Conservation (phyloP, 2,888 invertebrate species). For the Melikaiella ostensackeni region DNA sequence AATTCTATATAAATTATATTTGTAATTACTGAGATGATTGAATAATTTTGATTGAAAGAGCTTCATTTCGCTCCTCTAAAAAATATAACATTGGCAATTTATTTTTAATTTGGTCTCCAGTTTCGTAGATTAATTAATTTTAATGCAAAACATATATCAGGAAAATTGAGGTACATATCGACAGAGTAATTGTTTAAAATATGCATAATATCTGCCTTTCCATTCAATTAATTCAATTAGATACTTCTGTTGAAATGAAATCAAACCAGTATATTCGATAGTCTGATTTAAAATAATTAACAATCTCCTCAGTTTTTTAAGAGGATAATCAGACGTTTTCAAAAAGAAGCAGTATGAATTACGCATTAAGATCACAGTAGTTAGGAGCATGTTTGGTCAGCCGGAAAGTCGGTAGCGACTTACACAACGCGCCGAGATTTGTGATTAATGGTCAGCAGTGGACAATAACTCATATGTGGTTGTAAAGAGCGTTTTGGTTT, state of each 20-base stretch:
- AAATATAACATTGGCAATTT: too few species aligned
- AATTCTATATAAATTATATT: too few species aligned
- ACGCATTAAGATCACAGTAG: neutral
- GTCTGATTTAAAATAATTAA: neutral
- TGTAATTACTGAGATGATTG: too few species aligned
- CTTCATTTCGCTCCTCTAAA: too few species aligned
- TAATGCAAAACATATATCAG: too few species aligned
- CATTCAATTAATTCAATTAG: too few species aligned
- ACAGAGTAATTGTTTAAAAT: too few species aligned
- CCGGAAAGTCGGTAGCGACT: conserved; percentile 25
- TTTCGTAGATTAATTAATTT: too few species aligned
- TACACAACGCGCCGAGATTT: conserved; percentile 30
- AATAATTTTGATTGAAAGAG: too few species aligned
- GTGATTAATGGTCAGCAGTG: conserved; percentile 32
- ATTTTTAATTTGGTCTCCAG: too few species aligned
- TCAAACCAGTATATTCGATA: neutral
- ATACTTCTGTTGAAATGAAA: neutral
- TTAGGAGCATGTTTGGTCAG: conserved; percentile 29
- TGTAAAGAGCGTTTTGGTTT: conserved; percentile 1
- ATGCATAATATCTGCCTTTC: too few species aligned
- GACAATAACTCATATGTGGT: conserved; percentile 6
- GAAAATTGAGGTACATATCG: too few species aligned
- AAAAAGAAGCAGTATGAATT: neutral
- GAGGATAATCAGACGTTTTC: neutral
- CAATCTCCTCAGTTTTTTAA: neutral